Evolutionary conservation across 2,888 invertebrate genomes (phyloP), one percentile per base, ranked within the genome.

Genomic region (Cantharis lateralis): DNA sequence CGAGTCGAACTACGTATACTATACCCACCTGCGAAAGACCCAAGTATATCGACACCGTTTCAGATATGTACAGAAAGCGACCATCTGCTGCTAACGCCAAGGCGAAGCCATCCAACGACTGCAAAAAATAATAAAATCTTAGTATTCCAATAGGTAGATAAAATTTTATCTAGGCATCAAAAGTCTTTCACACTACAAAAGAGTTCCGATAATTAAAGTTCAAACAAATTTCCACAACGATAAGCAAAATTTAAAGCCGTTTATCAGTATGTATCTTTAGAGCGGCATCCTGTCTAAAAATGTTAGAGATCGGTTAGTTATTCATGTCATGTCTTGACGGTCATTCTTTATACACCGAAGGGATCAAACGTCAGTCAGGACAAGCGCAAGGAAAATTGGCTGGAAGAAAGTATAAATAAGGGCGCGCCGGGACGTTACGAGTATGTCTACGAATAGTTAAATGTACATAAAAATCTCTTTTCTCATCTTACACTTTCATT

Each of bases 21-120:
- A 79, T 83, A 90, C 93, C 92, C 91, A 97, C 98, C 95, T 99
- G 99, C 89, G 98, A 99, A 89, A 99, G 94, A 86, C 99, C 99
- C 89, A 99, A 93, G 92, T 99, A 99, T 89, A 99, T 98, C 88
- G 99, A 99, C 86, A 99, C 99, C 85, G 99, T 99, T 92, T 99
- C 99, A 84, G 98, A 99, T 91, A 99, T 98, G 92, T 99, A 99
- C 88, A 99, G 93, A 91, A 99, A 98, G 88, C 98, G 93, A 81
- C 98, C 98, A 89, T 98, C 98, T 82, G 96, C 95, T 72, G 97
- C 97, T 82, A 99, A 93, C 61, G 98, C 96, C 88, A 99, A 93
- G 83, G 98, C 97, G 89, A 99, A 99, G 71, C 99, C 99, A 89
- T 99, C 99, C 88, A 99, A 90, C 80, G 98, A 96, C 98, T 97